A percentile compares a stretch with the other conserved stretches of the same genome.
These are phyloP conservation scores for Saccopteryx leptura DNA, from an alignment of 2,113 vertebrate genomes.

Conservation along the genomic window DNA sequence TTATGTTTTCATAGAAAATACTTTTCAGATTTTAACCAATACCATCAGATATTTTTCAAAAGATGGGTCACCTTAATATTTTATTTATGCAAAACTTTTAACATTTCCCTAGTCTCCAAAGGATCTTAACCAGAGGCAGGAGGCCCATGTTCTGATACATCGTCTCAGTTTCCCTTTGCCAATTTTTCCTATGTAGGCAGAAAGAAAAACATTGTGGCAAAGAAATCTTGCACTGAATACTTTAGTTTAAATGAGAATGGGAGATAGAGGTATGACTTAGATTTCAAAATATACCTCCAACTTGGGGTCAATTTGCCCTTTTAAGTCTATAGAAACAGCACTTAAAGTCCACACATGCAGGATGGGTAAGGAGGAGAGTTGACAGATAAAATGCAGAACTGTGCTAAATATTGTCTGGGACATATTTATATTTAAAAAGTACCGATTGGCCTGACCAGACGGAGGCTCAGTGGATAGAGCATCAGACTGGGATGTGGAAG, in stretches of 20 bases:
- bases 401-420: neutral
- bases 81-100: neutral
- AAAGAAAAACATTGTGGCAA: neutral
- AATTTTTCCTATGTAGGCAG: neutral
- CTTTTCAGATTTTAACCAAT: constrained; percentile 21
- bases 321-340: neutral
- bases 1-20: constrained; percentile 37
- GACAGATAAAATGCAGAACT: neutral
- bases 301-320: neutral
- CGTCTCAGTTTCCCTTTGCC: neutral
- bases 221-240: neutral
- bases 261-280: neutral
- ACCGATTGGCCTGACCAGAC: too few species aligned
- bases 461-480: too few species aligned
- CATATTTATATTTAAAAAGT: neutral
- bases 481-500: too few species aligned
- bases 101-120: neutral
- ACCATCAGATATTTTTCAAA: neutral
- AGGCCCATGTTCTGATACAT: neutral
- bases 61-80: neutral
- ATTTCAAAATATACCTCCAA: neutral
- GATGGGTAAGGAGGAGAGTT: neutral
- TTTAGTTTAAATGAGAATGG: constrained; percentile 3
- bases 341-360: neutral
- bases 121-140: neutral